Conservation (phyloP, 2,888 invertebrate genomes). For the Rosalia funebris region DNA sequence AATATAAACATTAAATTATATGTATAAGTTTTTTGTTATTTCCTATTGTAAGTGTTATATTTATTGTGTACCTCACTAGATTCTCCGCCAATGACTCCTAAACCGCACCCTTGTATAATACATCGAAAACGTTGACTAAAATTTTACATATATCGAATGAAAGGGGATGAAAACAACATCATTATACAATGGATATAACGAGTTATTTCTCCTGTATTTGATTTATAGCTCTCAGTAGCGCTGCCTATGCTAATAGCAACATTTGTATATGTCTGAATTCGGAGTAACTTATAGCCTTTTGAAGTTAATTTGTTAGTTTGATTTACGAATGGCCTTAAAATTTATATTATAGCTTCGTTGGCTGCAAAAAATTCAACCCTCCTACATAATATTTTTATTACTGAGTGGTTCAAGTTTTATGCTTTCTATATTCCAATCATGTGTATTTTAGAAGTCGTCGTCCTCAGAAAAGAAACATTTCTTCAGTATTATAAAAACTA, state of each 20-base stretch:
- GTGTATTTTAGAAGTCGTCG: too few species aligned
- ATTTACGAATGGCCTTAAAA: conserved; percentile 61
- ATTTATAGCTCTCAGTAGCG: conserved; percentile 63
- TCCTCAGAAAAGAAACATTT: too few species aligned
- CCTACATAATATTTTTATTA: background rate
- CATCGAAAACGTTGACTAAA: conserved; percentile 43
- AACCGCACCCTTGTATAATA: conserved; percentile 41
- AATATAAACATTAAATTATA: too few species aligned
- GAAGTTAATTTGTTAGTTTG: conserved; percentile 66
- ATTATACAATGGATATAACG: conserved; percentile 64
- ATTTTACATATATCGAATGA: conserved; percentile 59
- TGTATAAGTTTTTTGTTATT: too few species aligned
- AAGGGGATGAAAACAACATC: conserved; percentile 63
- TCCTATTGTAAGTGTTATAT: too few species aligned
- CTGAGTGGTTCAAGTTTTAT: background rate
- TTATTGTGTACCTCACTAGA: too few species aligned
- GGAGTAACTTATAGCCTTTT: conserved; percentile 63
- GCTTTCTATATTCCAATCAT: background rate
- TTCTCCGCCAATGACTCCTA: conserved; percentile 25
- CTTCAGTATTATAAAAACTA: too few species aligned
- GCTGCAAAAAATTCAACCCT: conserved; percentile 40
- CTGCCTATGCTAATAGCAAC: conserved; percentile 65
- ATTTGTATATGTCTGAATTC: conserved; percentile 63
- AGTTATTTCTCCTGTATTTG: conserved; percentile 64
- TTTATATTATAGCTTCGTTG: conserved; percentile 44